A percentile compares a stretch with the other conserved stretches of the same genome.
Conservation (phyloP, 2,888 invertebrate species). For the Dynastes maya region DNA sequence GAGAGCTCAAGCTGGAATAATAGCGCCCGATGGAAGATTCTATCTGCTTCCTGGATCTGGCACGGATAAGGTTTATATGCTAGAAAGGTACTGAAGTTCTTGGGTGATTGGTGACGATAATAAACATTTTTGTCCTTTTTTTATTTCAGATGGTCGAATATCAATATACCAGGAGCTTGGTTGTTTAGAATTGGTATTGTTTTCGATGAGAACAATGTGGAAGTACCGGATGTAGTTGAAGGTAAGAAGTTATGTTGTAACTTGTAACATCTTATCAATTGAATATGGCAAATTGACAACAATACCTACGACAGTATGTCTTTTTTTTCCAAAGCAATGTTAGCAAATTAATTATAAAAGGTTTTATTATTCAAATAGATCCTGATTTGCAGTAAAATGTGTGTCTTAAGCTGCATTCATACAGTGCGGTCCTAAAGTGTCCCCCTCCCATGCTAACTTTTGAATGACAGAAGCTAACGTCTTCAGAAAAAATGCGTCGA, state of each 20-base stretch:
- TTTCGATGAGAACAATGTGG: constrained; percentile 75
- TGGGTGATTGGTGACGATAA: neutral
- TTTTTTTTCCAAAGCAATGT: too few relatives aligned
- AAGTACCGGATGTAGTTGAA: constrained; percentile 78
- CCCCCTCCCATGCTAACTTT: too few relatives aligned
- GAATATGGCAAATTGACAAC: too few relatives aligned
- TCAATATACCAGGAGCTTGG: constrained; percentile 89
- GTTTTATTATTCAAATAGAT: too few relatives aligned
- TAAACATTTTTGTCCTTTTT: constrained; percentile 1
- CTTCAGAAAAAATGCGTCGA: too few relatives aligned
- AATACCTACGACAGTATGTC: too few relatives aligned
- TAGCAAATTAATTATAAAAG: too few relatives aligned
- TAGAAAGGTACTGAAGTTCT: constrained; percentile 78
- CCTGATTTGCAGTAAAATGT: too few relatives aligned
- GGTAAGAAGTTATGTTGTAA: constrained; percentile 53
- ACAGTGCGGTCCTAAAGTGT: too few relatives aligned
- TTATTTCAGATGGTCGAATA: constrained; percentile 86
- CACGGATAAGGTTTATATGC: constrained; percentile 87
- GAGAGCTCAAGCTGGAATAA: constrained; percentile 94
- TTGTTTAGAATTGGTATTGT: constrained; percentile 88
- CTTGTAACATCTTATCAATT: too few relatives aligned
- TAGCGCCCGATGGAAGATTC: constrained; percentile 86
- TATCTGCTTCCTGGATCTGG: constrained; percentile 90
- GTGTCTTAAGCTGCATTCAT: too few relatives aligned
- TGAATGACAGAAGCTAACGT: too few relatives aligned